These are phyloP conservation scores for Saccopteryx leptura DNA, from an alignment of 2,113 vertebrate genomes.

Conservation along the genomic window DNA sequence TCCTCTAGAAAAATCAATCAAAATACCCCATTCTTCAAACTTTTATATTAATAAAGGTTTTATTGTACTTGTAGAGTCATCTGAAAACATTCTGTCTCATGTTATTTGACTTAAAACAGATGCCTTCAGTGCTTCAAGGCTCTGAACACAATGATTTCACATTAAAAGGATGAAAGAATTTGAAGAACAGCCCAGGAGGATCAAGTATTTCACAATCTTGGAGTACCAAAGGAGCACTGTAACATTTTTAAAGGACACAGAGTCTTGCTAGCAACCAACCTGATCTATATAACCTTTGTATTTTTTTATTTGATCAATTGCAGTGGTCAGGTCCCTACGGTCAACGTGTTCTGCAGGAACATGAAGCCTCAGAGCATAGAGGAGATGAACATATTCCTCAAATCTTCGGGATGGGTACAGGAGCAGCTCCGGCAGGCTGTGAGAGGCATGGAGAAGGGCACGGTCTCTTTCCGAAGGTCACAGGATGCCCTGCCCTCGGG, in stretches of 20 bases:
- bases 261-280: slow-evolving; percentile 82
- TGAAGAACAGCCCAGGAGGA: not conserved
- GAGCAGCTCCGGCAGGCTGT: slow-evolving; percentile 93
- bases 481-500: fast-evolving
- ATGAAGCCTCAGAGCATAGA: slow-evolving; percentile 90
- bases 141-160: not conserved
- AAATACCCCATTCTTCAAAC: not conserved
- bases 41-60: slow-evolving; percentile 22
- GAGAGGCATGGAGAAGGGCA: not conserved
- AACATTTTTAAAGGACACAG: not conserved
- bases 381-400: slow-evolving; percentile 91
- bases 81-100: not conserved
- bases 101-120: not conserved
- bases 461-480: not conserved
- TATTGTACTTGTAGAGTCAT: not conserved
- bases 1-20: not conserved
- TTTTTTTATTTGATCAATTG: slow-evolving; percentile 86
- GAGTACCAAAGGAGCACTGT: not conserved
- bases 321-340: slow-evolving; percentile 86
- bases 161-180: not conserved
- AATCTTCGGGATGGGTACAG: slow-evolving; percentile 90
- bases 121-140: not conserved
- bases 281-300: slow-evolving; percentile 89
- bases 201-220: not conserved
- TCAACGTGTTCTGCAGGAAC: slow-evolving; percentile 89